phyloP scores from a whole-genome alignment of 1,140 invertebrate genomes.

The Adelges cooleyi region DNA sequence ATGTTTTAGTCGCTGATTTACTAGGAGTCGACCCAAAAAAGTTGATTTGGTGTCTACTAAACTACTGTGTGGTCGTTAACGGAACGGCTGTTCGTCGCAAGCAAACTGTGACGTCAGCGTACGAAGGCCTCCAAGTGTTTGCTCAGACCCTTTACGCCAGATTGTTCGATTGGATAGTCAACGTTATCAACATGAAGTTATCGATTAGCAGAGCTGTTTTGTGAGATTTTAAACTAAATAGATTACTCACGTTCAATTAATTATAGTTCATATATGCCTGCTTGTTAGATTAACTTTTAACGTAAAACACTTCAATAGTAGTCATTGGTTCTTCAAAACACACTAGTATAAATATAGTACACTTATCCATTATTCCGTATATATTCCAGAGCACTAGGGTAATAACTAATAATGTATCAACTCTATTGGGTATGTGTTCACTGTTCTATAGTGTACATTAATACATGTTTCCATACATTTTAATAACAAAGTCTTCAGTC shows the following conservation, averaged over 20 bases:
- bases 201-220: conserved; percentile 64
- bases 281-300: too few relatives aligned
- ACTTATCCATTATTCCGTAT: too few relatives aligned
- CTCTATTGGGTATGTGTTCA: too few relatives aligned
- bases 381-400: too few relatives aligned
- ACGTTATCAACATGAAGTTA: conserved; percentile 69
- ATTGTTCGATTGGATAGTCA: conserved; percentile 80
- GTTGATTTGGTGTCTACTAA: conserved; percentile 70
- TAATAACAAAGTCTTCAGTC: too few relatives aligned
- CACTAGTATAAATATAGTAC: background rate
- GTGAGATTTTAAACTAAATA: too few relatives aligned
- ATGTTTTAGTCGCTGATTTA: conserved; percentile 52
- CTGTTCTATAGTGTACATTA: too few relatives aligned
- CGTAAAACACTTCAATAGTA: too few relatives aligned
- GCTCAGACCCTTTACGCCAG: conserved; percentile 65
- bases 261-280: too few relatives aligned
- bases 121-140: conserved; percentile 62
- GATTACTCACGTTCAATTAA: too few relatives aligned
- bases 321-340: background rate
- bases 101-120: conserved; percentile 62
- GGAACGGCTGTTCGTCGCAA: conserved; percentile 62
- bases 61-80: conserved; percentile 71
- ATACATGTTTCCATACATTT: too few relatives aligned
- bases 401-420: too few relatives aligned
- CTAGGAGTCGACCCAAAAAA: conserved; percentile 67